Percentiles rank a stretch among this genome's conserved stretches.
Conservation (phyloP, 2,797 vertebrate species). For the Oryzias sinensis region DNA sequence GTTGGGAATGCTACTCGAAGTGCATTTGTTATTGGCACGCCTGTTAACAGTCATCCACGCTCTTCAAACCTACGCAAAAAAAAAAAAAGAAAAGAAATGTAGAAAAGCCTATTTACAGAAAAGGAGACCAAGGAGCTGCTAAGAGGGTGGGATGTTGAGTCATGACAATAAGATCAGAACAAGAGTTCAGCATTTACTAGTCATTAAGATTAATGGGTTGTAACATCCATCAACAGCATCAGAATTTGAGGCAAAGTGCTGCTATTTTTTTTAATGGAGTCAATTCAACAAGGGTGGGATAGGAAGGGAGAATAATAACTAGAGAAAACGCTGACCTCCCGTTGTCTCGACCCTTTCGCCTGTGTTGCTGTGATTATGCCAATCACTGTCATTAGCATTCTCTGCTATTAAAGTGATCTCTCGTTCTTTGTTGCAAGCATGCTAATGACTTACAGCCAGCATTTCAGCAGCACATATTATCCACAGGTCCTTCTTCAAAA, state of each 20-base stretch:
- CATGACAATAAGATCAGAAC: conserved; percentile 42
- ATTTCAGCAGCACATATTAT: conserved; percentile 22
- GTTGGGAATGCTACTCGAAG: conserved; percentile 51
- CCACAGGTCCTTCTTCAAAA: conserved; percentile 24
- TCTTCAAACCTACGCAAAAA: conserved; percentile 6
- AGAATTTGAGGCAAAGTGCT: conserved; percentile 30
- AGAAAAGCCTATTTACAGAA: conserved; percentile 19
- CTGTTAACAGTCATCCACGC: conserved; percentile 12
- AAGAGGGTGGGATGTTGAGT: conserved; percentile 26
- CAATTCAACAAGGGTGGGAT: conserved; percentile 44
- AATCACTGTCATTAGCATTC: conserved; percentile 76
- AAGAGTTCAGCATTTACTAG: conserved; percentile 29
- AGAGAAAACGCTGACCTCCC: conserved; percentile 61
- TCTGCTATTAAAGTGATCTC: conserved; percentile 65
- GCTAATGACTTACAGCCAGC: conserved; percentile 55
- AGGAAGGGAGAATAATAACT: conserved; percentile 46
- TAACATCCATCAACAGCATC: conserved; percentile 17
- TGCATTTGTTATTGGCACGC: conserved; percentile 54
- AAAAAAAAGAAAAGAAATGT: neutral
- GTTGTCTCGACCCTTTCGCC: conserved; percentile 56
- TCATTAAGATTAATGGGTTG: conserved; percentile 39
- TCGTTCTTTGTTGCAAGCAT: conserved; percentile 64
- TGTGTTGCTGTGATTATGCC: conserved; percentile 68
- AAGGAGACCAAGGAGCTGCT: conserved; percentile 16
- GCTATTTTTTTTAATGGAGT: conserved; percentile 31